Evolutionary conservation across 2,113 vertebrate species (phyloP), one percentile per base, ranked within the genome.

Genomic region (Ploceus nigricollis): DNA sequence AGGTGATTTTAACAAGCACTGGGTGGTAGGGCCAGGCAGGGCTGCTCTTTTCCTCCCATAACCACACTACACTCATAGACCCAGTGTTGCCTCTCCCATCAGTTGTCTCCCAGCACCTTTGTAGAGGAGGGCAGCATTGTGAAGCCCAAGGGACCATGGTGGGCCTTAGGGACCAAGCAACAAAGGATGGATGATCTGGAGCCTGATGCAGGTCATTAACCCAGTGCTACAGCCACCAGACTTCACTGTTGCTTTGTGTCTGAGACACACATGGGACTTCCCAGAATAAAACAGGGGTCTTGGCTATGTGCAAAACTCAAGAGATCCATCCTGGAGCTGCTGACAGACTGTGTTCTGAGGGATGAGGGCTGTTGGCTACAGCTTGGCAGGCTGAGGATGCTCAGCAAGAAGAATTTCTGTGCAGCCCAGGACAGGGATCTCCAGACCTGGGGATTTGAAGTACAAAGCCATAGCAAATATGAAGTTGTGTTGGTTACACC

Each of bases 1-100:
- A 19, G 16, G 27, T 2, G 0, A 0, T 24, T 37, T 50, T 20
- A 76, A 42, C 4, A 6, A 57, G 13, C 7, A 25, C 8, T 2
- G 8, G 7, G 19, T 28, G 10, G 14, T 20, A 64, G 31, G 35
- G 15, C 23, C 11, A 27, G 45, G 13, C 16, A 54, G 19, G 14
- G 18, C n/a, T 72, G 13, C 5, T 53, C 7, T 45, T 50, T 48
- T 57, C 37, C 30, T 68, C 27, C n/a, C 27, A 18, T 61, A 61
- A 3, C 28, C 31, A 57, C 25, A 33, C 0, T 0, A 48, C 7
- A 25, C 11, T 65, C 25, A 15, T 1, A 54, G 18, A 17, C 83
- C 23, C 57, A 58, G 11, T 13, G 5, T 8, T 44, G 48, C 18
- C 9, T 45, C 15, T 80, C 27, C 30, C 24, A 40, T 13, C 14